Conservation (phyloP, 1,140 invertebrate species). For the Camponotus floridanus region DNA sequence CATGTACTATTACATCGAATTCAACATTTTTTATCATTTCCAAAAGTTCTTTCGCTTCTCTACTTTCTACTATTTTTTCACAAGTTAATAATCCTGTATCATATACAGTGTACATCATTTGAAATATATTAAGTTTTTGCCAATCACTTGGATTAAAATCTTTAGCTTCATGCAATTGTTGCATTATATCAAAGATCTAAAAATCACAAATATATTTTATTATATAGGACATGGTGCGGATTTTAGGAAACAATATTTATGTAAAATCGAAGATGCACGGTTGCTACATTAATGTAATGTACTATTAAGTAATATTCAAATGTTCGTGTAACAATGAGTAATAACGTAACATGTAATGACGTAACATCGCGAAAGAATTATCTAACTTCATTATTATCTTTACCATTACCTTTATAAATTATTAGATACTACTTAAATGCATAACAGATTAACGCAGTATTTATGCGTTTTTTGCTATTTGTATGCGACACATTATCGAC, state of each 20-base stretch:
- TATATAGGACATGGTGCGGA: not conserved
- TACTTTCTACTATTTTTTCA: not conserved
- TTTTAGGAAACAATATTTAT: not conserved
- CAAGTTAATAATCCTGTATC: not conserved
- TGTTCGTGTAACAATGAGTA: too few species aligned
- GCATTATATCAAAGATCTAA: slow-evolving; percentile 20
- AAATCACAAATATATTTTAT: not conserved
- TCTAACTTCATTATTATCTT: too few species aligned
- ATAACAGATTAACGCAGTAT: too few species aligned
- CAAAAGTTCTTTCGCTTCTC: slow-evolving; percentile 13
- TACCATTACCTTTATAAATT: too few species aligned
- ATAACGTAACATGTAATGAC: too few species aligned
- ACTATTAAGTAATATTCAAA: not conserved
- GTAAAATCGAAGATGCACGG: not conserved
- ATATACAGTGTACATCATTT: not conserved
- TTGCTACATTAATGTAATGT: not conserved
- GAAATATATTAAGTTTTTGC: not conserved
- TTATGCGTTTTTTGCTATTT: too few species aligned
- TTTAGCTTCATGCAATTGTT: not conserved
- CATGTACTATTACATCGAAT: slow-evolving; percentile 52
- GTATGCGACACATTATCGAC: too few species aligned
- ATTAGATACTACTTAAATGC: too few species aligned
- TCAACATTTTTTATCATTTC: slow-evolving; percentile 43
- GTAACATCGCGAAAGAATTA: too few species aligned
- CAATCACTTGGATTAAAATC: slow-evolving; percentile 9